Conservation (phyloP, 2,888 invertebrate species). For the Ophioninae sp. region DNA sequence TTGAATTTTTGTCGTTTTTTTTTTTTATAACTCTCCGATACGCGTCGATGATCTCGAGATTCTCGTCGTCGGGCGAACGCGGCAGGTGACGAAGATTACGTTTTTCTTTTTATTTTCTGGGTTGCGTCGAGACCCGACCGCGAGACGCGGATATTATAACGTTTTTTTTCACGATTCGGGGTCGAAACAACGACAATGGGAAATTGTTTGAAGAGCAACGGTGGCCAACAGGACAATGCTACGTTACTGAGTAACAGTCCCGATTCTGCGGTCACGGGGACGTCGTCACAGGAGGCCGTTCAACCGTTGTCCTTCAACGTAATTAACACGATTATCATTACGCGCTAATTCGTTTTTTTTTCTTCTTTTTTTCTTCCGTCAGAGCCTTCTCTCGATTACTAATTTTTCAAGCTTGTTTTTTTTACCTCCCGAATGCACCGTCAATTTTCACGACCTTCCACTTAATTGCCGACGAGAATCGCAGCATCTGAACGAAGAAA, state of each 20-base stretch:
- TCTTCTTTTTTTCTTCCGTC: neutral
- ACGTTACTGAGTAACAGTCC: conserved; percentile 76
- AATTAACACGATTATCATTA: conserved; percentile 63
- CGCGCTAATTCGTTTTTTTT: neutral
- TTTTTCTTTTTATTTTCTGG: conserved; percentile 12
- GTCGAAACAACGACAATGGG: conserved; percentile 83
- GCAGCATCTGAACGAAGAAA: neutral
- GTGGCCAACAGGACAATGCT: conserved; percentile 78
- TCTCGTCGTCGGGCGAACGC: conserved; percentile 8
- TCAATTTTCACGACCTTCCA: neutral
- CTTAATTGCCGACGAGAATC: neutral
- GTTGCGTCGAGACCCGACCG: neutral
- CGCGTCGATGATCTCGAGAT: conserved; percentile 15
- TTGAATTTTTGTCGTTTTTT: neutral
- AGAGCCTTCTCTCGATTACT: neutral
- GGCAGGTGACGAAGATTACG: conserved; percentile 20
- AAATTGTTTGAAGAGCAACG: conserved; percentile 86
- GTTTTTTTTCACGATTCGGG: neutral
- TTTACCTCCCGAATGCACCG: neutral
- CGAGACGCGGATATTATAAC: neutral
- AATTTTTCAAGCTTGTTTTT: neutral
- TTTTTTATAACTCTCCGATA: conserved; percentile 1
- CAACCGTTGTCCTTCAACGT: conserved; percentile 83
- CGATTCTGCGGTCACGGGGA: conserved; percentile 74
- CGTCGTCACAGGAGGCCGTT: conserved; percentile 82